These are phyloP conservation scores for Geotrupes spiniger DNA, from an alignment of 2,888 invertebrate species.

Conservation along the genomic window DNA sequence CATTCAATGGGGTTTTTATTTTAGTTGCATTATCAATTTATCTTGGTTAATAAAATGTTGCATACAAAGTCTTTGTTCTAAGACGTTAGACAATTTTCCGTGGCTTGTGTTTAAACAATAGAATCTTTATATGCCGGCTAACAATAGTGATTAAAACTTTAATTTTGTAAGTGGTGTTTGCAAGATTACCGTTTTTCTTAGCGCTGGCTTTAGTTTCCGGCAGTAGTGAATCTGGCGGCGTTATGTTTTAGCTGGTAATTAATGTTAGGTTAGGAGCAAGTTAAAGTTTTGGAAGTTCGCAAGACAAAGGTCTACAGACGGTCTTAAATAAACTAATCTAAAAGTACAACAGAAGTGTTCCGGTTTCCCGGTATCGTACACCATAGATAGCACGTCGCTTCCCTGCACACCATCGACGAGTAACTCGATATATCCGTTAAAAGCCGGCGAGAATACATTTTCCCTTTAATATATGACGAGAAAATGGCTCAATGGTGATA, in stretches of 20 bases:
- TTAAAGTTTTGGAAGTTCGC: conserved; percentile 11
- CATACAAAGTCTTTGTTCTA: no score
- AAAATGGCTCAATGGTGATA: conserved; percentile 9
- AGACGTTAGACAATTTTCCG: no score
- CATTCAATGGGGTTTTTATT: no score
- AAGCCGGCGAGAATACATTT: conserved; percentile 15
- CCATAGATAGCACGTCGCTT: background rate
- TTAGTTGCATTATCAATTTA: no score
- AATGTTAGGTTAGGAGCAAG: conserved; percentile 21
- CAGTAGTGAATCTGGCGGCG: background rate
- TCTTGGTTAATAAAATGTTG: no score
- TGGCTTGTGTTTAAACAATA: no score
- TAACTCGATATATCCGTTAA: conserved; percentile 23
- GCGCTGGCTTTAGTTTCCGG: background rate
- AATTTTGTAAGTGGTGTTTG: conserved; percentile 17
- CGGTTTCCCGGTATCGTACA: background rate
- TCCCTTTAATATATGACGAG: conserved; percentile 4
- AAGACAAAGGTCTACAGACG: conserved; percentile 1
- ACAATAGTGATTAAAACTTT: no score
- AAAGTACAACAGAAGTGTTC: conserved; percentile 14
- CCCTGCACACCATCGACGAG: conserved; percentile 9
- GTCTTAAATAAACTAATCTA: conserved; percentile 16
- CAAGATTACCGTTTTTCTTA: conserved; percentile 12
- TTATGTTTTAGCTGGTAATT: conserved; percentile 14
- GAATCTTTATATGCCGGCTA: no score